These are phyloP conservation scores for Carassius auratus DNA, from an alignment of 2,113 vertebrate species.

Conservation along the genomic window DNA sequence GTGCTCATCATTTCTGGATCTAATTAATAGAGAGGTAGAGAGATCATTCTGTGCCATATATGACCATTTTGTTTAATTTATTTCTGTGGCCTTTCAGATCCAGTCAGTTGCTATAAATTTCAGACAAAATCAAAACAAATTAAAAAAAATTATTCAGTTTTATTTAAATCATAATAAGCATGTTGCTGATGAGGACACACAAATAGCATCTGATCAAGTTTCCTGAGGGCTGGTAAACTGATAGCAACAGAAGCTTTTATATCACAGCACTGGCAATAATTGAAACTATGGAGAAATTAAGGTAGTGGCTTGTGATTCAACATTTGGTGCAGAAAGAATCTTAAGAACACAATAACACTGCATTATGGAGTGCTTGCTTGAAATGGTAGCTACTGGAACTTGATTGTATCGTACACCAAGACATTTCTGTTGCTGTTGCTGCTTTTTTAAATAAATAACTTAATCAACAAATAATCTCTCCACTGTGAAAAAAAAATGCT, in stretches of 20 bases:
- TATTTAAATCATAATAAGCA: neutral
- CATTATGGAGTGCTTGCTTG: neutral
- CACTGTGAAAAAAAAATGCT: too few relatives aligned
- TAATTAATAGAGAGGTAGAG: neutral
- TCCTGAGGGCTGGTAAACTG: neutral
- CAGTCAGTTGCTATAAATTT: neutral
- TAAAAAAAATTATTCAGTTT: neutral
- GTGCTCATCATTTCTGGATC: neutral
- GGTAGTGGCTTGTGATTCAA: neutral
- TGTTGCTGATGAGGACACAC: neutral
- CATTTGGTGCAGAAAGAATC: conserved; percentile 4
- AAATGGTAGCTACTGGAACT: neutral
- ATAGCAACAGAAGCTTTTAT: neutral
- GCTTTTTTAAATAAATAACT: neutral
- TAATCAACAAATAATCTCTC: neutral
- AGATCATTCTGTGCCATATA: neutral
- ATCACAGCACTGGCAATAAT: neutral
- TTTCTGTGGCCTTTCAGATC: neutral
- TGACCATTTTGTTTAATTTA: neutral
- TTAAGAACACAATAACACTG: neutral
- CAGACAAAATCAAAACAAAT: neutral
- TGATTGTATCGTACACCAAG: neutral
- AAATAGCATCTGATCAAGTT: neutral
- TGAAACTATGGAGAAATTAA: neutral
- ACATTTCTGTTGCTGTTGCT: neutral